Percentiles rank a stretch among this genome's conserved stretches.
phyloP scores from a whole-genome alignment of 2,797 vertebrate genomes.

The Halcyon leucocephala region DNA sequence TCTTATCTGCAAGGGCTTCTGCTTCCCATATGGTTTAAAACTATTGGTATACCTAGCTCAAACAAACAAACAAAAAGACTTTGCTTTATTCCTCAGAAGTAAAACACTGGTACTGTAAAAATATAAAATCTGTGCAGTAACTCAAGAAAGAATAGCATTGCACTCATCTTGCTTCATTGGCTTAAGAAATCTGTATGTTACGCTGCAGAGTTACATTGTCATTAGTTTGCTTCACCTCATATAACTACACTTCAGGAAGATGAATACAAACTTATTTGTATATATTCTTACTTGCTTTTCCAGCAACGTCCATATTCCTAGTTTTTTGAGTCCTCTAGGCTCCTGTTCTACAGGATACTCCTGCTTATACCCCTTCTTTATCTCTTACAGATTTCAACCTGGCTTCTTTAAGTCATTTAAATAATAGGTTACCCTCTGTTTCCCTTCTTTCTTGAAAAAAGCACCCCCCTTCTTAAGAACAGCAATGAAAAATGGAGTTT shows the following conservation, averaged over 20 bases:
- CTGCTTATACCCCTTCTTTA: not conserved
- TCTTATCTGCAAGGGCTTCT: not conserved
- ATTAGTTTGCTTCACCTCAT: constrained; percentile 13
- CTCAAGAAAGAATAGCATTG: not conserved
- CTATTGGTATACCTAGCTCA: not conserved
- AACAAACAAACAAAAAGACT: not conserved
- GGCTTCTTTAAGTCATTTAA: not conserved
- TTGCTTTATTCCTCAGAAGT: not conserved
- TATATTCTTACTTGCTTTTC: not conserved
- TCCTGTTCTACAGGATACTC: not conserved
- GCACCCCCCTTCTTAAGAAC: not conserved
- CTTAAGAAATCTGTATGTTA: constrained; percentile 18
- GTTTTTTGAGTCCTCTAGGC: not conserved
- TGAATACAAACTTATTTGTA: not conserved
- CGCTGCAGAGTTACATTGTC: not conserved
- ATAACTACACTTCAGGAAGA: not conserved
- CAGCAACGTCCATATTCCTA: not conserved
- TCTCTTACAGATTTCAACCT: not conserved
- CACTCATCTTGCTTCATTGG: not conserved
- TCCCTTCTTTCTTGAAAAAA: not conserved
- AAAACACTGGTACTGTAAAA: constrained; percentile 18
- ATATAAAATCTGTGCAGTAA: not conserved
- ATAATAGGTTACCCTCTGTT: not conserved
- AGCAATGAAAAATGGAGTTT: not conserved
- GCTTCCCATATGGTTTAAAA: not conserved